Evolutionary conservation across 2,888 invertebrate species (phyloP).

Genomic region (Polydrusus tereticollis): DNA sequence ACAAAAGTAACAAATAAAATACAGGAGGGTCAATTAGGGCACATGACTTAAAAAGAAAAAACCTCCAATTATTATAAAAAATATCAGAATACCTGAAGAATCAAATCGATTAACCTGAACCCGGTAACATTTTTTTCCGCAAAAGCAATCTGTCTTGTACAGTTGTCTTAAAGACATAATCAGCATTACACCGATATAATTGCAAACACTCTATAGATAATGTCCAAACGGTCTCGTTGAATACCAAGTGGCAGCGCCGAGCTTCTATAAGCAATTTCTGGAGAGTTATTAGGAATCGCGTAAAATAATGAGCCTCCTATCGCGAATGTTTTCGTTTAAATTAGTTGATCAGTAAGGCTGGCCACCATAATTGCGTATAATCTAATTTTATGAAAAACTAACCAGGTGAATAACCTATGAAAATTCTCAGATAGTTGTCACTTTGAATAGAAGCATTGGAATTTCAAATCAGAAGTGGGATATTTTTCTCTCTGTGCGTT

Average conservation of each 20-base stretch:
- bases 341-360: not conserved
- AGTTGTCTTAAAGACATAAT: slow-evolving; percentile 15
- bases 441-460: not conserved
- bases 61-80: too few relatives aligned
- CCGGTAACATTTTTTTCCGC: not conserved
- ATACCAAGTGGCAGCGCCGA: not conserved
- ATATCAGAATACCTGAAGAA: too few relatives aligned
- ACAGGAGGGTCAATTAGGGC: too few relatives aligned
- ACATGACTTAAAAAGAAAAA: too few relatives aligned
- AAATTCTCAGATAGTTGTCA: too few relatives aligned
- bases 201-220: slow-evolving; percentile 11
- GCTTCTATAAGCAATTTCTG: not conserved
- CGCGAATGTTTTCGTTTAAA: not conserved
- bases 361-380: too few relatives aligned
- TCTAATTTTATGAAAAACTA: too few relatives aligned
- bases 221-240: not conserved
- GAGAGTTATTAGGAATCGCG: not conserved
- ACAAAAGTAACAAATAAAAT: too few relatives aligned
- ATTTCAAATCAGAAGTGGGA: not conserved
- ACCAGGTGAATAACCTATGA: too few relatives aligned
- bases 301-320: not conserved
- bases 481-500: too few relatives aligned
- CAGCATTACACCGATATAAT: not conserved
- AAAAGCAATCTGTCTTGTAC: slow-evolving; percentile 6
- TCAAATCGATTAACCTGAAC: not conserved